These are phyloP conservation scores for Pseudobourletiella spinata DNA, from an alignment of 1,140 invertebrate species.

Conservation along the genomic window DNA sequence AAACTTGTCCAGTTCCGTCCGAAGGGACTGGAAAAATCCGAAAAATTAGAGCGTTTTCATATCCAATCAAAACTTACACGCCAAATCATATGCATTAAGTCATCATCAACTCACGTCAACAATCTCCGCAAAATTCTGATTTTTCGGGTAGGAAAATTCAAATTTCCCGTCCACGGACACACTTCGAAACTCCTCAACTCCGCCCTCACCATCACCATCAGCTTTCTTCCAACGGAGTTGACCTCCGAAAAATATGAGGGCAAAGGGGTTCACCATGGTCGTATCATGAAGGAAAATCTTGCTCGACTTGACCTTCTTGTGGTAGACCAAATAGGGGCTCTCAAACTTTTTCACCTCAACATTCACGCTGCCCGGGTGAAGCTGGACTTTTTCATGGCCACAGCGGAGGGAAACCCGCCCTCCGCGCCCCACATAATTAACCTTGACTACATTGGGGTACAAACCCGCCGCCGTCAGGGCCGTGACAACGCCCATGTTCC, in stretches of 20 bases:
- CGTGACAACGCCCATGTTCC: slow-evolving; percentile 64
- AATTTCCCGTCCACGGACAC: slow-evolving; percentile 28
- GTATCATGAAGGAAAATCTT: slow-evolving; percentile 58
- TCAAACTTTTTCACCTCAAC: slow-evolving; percentile 45
- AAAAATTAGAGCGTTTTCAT: slow-evolving; percentile 15
- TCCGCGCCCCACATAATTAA: slow-evolving; percentile 41
- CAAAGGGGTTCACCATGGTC: slow-evolving; percentile 58
- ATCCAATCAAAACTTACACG: slow-evolving; percentile 2
- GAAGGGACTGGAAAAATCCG: slow-evolving; percentile 45
- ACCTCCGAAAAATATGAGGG: slow-evolving; percentile 62
- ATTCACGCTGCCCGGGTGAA: slow-evolving; percentile 66
- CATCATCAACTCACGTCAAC: slow-evolving; percentile 51
- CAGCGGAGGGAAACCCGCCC: background rate
- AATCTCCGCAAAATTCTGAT: slow-evolving; percentile 44
- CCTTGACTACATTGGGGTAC: slow-evolving; percentile 74
- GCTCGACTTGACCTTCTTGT: slow-evolving; percentile 53
- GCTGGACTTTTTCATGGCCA: slow-evolving; percentile 47
- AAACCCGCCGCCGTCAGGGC: slow-evolving; percentile 77
- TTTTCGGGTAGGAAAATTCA: slow-evolving; percentile 39
- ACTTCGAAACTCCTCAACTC: slow-evolving; percentile 41
- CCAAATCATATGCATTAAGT: too few species aligned
- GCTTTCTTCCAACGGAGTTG: slow-evolving; percentile 40
- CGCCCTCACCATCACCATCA: slow-evolving; percentile 36
- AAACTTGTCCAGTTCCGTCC: slow-evolving; percentile 51
- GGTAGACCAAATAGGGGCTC: slow-evolving; percentile 58